Evolutionary conservation across 1,140 invertebrate species (phyloP).

Genomic region (Diplogasteroides magnus): DNA sequence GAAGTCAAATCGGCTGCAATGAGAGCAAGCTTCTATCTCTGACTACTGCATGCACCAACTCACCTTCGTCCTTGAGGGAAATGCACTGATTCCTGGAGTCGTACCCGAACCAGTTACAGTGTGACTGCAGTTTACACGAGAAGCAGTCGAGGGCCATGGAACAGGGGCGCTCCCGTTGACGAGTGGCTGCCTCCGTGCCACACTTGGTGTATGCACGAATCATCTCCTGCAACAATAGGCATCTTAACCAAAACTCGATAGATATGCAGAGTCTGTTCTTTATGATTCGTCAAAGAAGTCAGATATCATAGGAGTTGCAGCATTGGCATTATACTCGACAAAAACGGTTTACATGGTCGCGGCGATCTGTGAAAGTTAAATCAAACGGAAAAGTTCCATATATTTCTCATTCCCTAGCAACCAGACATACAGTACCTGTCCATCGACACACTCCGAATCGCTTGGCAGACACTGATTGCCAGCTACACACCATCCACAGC

Average conservation of each 20-base stretch:
- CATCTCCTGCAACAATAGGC: not conserved
- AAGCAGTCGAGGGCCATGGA: slow-evolving; percentile 42
- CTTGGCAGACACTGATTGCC: slow-evolving; percentile 29
- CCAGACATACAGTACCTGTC: slow-evolving; percentile 10
- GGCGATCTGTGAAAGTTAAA: no score
- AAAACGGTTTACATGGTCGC: no score
- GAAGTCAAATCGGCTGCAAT: not conserved
- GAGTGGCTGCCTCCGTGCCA: not conserved
- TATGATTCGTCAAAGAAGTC: no score
- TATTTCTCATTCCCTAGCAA: no score
- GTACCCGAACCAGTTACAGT: slow-evolving; percentile 49
- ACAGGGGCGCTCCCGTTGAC: slow-evolving; percentile 30
- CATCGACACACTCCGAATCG: slow-evolving; percentile 30
- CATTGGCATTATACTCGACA: no score
- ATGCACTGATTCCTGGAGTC: slow-evolving; percentile 43
- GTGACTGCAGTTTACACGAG: slow-evolving; percentile 39
- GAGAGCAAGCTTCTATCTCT: not conserved
- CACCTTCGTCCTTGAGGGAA: slow-evolving; percentile 47
- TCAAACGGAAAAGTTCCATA: no score
- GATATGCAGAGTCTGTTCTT: no score
- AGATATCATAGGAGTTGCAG: no score
- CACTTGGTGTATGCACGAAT: slow-evolving; percentile 1
- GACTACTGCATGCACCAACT: not conserved
- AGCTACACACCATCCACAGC: slow-evolving; percentile 33
- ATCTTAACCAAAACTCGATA: no score